A percentile compares a stretch with the other conserved stretches of the same genome.
These are phyloP conservation scores for Syncerus caffer DNA, from an alignment of 2,797 vertebrate species.

Conservation along the genomic window DNA sequence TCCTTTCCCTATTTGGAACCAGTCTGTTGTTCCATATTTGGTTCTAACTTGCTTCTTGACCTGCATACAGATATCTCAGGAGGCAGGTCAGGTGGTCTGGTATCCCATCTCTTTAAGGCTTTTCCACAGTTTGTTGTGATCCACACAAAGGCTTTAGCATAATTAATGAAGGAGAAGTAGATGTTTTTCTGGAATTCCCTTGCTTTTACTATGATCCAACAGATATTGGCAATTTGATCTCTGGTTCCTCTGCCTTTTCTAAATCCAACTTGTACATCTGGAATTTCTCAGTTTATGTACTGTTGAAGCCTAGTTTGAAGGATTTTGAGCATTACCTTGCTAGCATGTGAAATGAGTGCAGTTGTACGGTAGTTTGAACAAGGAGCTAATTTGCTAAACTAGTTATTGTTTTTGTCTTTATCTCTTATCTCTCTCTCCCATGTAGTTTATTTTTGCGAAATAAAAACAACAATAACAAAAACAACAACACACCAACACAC, in stretches of 20 bases:
- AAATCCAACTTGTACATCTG: neutral
- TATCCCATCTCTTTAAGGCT: neutral
- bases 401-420: neutral
- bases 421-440: neutral
- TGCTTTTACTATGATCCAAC: neutral
- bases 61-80: neutral
- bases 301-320: neutral
- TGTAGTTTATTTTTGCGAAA: constrained; percentile 36
- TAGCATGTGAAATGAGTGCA: neutral
- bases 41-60: neutral
- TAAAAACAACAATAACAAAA: neutral
- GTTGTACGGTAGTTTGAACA: neutral
- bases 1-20: neutral
- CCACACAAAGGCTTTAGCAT: neutral
- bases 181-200: neutral
- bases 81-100: neutral
- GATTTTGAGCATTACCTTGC: neutral
- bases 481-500: neutral
- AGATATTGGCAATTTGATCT: neutral
- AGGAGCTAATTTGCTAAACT: neutral
- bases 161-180: neutral
- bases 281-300: neutral
- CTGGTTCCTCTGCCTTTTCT: neutral
- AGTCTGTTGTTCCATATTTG: neutral
- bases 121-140: neutral